Evolutionary conservation across 2,888 invertebrate genomes (phyloP).

Genomic region (Cheilosia pagana): DNA sequence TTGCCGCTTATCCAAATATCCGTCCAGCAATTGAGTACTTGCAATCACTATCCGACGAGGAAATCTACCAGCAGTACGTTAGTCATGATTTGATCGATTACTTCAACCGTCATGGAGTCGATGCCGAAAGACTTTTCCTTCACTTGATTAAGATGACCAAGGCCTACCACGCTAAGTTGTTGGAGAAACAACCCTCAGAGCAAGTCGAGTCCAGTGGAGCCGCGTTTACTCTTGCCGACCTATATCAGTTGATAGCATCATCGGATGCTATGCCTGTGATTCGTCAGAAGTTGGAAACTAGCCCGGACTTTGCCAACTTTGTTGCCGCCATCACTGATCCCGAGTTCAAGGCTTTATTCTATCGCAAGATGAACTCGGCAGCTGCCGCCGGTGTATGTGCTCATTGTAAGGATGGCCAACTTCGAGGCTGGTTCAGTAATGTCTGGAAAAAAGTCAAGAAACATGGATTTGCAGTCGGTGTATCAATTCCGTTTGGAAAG

Average conservation of each 20-base stretch:
- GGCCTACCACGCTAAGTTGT: not conserved
- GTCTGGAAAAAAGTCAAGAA: constrained; percentile 11
- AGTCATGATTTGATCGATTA: not conserved
- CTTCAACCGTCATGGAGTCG: constrained; percentile 11
- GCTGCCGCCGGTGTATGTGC: not conserved
- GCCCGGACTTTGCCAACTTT: constrained; percentile 17
- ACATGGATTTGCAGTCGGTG: constrained; percentile 12
- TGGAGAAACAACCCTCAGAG: not conserved
- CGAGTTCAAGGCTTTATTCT: constrained; percentile 15
- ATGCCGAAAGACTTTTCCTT: not conserved
- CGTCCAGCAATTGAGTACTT: not conserved
- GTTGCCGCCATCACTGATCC: not conserved
- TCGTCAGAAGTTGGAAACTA: constrained; percentile 1
- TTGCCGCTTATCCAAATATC: not conserved
- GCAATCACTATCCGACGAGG: not conserved
- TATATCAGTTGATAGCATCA: not conserved
- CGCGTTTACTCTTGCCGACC: not conserved
- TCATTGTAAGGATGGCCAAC: not conserved
- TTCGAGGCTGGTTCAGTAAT: constrained; percentile 10
- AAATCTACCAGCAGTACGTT: not conserved
- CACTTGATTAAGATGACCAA: not conserved
- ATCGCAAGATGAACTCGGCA: not conserved
- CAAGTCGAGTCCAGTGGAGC: not conserved
- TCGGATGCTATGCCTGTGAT: not conserved
- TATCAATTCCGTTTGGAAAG: constrained; percentile 12